phyloP scores from a whole-genome alignment of 1,140 invertebrate genomes.

The Drosophila grimshawi region DNA sequence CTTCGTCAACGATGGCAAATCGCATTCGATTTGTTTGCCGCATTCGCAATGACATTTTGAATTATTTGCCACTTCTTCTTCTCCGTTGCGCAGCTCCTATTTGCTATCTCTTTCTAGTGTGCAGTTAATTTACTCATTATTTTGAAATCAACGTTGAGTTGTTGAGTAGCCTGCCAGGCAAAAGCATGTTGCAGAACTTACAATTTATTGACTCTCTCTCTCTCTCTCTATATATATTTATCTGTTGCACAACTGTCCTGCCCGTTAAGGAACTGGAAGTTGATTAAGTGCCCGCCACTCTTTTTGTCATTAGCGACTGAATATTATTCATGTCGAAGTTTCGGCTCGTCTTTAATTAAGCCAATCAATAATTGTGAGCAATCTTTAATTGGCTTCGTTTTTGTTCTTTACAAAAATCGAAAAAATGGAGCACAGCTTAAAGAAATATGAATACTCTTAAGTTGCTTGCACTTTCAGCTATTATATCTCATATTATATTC shows the following conservation, averaged over 20 bases:
- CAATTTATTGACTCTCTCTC: neutral
- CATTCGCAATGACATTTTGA: conserved; percentile 75
- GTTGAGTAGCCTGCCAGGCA: conserved; percentile 52
- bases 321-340: conserved; percentile 45
- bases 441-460: no score
- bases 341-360: conserved; percentile 55
- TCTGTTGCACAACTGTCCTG: conserved; percentile 42
- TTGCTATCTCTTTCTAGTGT: conserved; percentile 40
- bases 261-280: conserved; percentile 14
- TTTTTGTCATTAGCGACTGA: conserved; percentile 57
- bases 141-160: conserved; percentile 66
- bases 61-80: conserved; percentile 73
- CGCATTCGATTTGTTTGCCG: conserved; percentile 66
- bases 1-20: conserved; percentile 30
- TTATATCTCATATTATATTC: conserved; percentile 8
- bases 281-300: conserved; percentile 69
- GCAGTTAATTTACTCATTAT: conserved; percentile 80
- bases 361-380: conserved; percentile 64
- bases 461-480: conserved; percentile 4
- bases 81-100: conserved; percentile 30
- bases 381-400: conserved; percentile 46
- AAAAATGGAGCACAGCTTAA: neutral
- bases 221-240: neutral
- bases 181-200: conserved; percentile 63
- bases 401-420: no score